Conservation (phyloP, 2,113 vertebrate species). For the Notechis scutatus region DNA sequence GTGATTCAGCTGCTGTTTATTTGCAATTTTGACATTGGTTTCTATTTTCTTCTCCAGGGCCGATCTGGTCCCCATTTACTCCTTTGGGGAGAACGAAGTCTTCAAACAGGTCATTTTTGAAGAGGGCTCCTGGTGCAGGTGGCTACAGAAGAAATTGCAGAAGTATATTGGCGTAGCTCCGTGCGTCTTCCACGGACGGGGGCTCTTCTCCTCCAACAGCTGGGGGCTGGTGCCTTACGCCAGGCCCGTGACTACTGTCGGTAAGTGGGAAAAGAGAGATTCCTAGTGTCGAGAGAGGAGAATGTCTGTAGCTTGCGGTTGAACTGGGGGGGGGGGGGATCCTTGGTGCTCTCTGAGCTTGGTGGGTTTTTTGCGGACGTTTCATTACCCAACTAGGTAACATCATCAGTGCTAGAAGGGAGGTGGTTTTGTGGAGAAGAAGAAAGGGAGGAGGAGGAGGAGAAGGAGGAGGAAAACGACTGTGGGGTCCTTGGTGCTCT, state of each 20-base stretch:
- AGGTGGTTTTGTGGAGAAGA: too few relatives aligned
- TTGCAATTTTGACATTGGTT: background rate
- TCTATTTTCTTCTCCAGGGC: slow-evolving; percentile 69
- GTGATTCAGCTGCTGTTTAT: background rate
- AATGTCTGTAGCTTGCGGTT: background rate
- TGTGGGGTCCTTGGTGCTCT: too few relatives aligned
- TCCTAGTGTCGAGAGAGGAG: background rate
- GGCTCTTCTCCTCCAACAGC: slow-evolving; percentile 83
- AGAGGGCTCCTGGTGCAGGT: slow-evolving; percentile 82
- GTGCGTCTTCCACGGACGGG: slow-evolving; percentile 89
- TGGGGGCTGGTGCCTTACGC: slow-evolving; percentile 89
- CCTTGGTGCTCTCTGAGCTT: background rate
- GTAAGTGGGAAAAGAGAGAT: slow-evolving; percentile 61
- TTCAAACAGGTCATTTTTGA: slow-evolving; percentile 92
- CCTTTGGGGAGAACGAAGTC: slow-evolving; percentile 93
- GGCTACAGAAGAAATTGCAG: slow-evolving; percentile 86
- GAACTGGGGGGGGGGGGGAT: background rate
- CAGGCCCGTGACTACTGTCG: slow-evolving; percentile 91
- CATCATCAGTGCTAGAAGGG: background rate
- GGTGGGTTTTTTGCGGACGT: background rate
- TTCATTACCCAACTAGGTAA: too few relatives aligned
- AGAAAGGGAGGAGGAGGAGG: too few relatives aligned
- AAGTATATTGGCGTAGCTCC: slow-evolving; percentile 93
- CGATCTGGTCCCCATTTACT: slow-evolving; percentile 91
- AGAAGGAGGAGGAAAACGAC: too few relatives aligned